phyloP scores from a whole-genome alignment of 2,797 vertebrate genomes.

The Synanceia verrucosa region DNA sequence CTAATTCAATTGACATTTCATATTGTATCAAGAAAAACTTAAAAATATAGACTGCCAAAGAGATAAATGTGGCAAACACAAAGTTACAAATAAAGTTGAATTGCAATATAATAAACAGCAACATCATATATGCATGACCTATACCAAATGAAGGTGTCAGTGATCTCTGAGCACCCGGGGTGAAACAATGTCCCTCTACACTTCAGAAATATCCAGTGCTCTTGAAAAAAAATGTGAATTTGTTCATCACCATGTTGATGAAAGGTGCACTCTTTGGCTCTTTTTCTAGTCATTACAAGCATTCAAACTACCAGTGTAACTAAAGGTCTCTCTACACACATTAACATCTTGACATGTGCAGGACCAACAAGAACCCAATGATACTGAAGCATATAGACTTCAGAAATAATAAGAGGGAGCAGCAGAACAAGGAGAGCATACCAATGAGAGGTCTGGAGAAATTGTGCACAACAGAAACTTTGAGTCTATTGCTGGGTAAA shows the following conservation, averaged over 20 bases:
- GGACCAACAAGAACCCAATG: conserved; percentile 15
- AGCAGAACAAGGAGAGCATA: background rate
- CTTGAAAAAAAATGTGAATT: background rate
- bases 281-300: background rate
- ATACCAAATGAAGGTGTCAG: background rate
- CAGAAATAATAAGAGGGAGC: conserved; percentile 2
- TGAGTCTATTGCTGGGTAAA: background rate
- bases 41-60: no score
- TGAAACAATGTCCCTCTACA: background rate
- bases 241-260: background rate
- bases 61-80: no score
- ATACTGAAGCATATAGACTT: conserved; percentile 2
- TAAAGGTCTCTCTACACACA: background rate
- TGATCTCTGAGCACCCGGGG: no score
- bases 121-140: background rate
- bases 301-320: background rate
- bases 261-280: background rate
- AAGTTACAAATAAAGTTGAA: no score
- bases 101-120: no score
- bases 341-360: background rate
- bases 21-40: no score
- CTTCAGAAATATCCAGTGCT: background rate
- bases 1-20: no score
- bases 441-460: background rate
- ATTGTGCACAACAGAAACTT: background rate